These are phyloP conservation scores for Phlogophora meticulosa DNA, from an alignment of 2,888 invertebrate genomes.

Conservation along the genomic window DNA sequence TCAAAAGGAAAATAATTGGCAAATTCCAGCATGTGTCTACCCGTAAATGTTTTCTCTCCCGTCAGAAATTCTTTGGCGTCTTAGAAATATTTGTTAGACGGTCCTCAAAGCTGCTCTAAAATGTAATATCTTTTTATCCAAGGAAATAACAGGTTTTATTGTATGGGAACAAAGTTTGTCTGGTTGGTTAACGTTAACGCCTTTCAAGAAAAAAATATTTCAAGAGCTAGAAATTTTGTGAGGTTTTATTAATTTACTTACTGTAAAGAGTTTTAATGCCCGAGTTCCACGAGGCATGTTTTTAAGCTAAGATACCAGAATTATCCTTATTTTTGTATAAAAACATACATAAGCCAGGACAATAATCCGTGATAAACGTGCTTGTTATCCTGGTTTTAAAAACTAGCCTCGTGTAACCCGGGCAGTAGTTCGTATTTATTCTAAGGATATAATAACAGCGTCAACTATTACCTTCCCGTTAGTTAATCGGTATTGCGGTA, in stretches of 20 bases:
- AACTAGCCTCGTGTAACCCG: too few relatives aligned
- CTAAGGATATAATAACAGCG: too few relatives aligned
- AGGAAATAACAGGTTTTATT: constrained; percentile 33
- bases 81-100: constrained; percentile 59
- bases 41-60: constrained; percentile 64
- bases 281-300: too few relatives aligned
- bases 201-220: background rate
- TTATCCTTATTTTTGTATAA: too few relatives aligned
- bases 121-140: constrained; percentile 61
- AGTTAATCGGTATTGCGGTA: too few relatives aligned
- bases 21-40: constrained; percentile 67
- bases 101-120: constrained; percentile 59
- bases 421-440: too few relatives aligned
- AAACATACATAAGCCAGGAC: too few relatives aligned
- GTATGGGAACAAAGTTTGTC: constrained; percentile 10
- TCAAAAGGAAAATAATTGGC: constrained; percentile 64
- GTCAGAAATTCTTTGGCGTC: constrained; percentile 62
- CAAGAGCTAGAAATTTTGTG: background rate
- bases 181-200: constrained; percentile 11
- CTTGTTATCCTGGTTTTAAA: too few relatives aligned
- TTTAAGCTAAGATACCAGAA: too few relatives aligned
- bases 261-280: background rate
- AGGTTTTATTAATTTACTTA: background rate
- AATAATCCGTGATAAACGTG: too few relatives aligned
- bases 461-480: too few relatives aligned